Conservation (phyloP, 2,888 invertebrate genomes). For the Embidobia sp. region DNA sequence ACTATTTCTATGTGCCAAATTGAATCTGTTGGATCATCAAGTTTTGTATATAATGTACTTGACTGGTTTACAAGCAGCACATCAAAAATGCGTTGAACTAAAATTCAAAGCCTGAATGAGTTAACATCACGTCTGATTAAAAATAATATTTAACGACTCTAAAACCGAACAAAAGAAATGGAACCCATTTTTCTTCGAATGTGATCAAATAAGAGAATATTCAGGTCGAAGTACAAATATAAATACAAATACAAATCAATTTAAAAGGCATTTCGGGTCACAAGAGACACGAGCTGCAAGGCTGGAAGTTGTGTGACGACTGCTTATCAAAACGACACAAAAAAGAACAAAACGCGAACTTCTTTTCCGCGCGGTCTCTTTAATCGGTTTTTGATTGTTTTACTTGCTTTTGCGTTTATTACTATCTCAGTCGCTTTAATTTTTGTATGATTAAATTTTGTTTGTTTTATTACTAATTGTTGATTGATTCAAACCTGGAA, state of each 20-base stretch:
- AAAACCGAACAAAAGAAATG: too few species aligned
- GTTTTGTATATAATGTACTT: too few species aligned
- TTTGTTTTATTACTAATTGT: conserved; percentile 76
- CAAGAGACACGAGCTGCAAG: conserved; percentile 74
- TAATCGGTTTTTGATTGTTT: neutral
- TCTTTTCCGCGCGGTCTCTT: neutral
- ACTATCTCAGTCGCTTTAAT: too few species aligned
- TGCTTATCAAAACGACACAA: conserved; percentile 67
- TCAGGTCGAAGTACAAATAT: conserved; percentile 65
- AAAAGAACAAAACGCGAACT: conserved; percentile 12
- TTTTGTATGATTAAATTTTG: conserved; percentile 5
- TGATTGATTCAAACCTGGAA: conserved; percentile 94
- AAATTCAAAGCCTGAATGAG: conserved; percentile 6
- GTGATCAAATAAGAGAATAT: conserved; percentile 72
- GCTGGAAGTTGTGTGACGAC: conserved; percentile 81
- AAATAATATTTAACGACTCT: conserved; percentile 2
- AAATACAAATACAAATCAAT: conserved; percentile 46
- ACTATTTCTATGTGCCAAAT: too few species aligned
- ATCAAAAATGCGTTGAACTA: neutral
- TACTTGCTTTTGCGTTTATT: too few species aligned
- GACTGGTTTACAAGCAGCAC: too few species aligned
- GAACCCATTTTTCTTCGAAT: too few species aligned
- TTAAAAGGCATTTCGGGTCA: neutral
- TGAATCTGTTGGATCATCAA: too few species aligned
- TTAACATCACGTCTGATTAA: conserved; percentile 7